These are phyloP conservation scores for Philotrypesis tridentata DNA, from an alignment of 1,140 invertebrate species.

Conservation along the genomic window DNA sequence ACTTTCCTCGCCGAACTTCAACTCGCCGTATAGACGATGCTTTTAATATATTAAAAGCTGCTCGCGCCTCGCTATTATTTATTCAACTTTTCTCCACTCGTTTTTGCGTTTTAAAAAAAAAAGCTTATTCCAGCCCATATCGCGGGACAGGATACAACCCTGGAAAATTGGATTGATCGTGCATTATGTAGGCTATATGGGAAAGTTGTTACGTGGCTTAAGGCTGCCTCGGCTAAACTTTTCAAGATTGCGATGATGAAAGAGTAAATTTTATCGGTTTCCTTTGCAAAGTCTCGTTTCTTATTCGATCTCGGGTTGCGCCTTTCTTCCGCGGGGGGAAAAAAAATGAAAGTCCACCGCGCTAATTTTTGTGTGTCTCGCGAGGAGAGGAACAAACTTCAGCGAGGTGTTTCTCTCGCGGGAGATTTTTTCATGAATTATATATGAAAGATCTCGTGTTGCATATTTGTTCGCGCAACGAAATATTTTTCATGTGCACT, in stretches of 20 bases:
- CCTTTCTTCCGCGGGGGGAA: no score
- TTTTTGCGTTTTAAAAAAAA: not conserved
- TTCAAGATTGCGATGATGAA: not conserved
- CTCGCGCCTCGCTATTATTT: not conserved
- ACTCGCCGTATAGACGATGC: not conserved
- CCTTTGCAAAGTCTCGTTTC: not conserved
- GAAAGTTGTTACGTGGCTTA: not conserved
- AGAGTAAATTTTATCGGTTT: conserved; percentile 28
- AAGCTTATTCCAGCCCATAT: not conserved
- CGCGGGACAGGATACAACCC: not conserved
- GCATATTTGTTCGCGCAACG: not conserved
- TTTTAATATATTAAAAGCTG: not conserved
- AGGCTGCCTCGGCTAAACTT: conserved; percentile 11
- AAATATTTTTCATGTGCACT: not conserved
- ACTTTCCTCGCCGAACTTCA: not conserved
- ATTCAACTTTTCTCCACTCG: not conserved
- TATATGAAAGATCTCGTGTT: no score
- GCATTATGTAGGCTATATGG: not conserved
- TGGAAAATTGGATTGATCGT: conserved; percentile 23
- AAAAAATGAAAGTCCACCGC: no score
- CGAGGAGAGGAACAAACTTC: no score
- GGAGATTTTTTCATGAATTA: no score
- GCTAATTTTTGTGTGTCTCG: no score
- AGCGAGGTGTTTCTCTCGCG: no score
- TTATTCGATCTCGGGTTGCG: not conserved